Conservation (phyloP, 2,113 vertebrate genomes). For the Alethe diademata region DNA sequence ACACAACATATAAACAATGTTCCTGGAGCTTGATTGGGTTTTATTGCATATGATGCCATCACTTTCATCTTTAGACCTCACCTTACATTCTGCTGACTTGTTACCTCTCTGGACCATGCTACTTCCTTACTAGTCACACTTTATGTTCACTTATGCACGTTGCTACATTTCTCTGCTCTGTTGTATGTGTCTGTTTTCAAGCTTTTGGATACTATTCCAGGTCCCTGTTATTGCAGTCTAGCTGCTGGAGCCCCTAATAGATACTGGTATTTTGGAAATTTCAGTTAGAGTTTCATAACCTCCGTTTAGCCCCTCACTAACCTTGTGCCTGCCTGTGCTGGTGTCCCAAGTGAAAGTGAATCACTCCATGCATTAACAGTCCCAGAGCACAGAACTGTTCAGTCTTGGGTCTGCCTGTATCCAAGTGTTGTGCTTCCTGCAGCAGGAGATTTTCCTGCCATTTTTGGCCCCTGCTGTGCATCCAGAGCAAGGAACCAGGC, state of each 20-base stretch:
- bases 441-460: background rate
- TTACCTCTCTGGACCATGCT: background rate
- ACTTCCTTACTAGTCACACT: background rate
- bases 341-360: background rate
- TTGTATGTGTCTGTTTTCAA: background rate
- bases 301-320: background rate
- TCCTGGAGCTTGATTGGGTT: background rate
- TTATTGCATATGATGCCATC: rapidly evolving
- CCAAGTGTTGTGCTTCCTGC: background rate
- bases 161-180: background rate
- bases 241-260: background rate
- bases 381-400: background rate
- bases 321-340: background rate
- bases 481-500: background rate
- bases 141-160: background rate
- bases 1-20: background rate
- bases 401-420: background rate
- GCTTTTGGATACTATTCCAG: background rate
- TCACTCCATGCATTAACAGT: background rate
- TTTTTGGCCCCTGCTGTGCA: background rate
- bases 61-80: background rate
- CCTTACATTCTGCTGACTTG: background rate
- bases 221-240: background rate
- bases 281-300: background rate
- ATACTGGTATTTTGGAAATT: background rate